These are phyloP conservation scores for Pachycephus smyrnensis DNA, from an alignment of 2,888 invertebrate genomes.

Conservation along the genomic window DNA sequence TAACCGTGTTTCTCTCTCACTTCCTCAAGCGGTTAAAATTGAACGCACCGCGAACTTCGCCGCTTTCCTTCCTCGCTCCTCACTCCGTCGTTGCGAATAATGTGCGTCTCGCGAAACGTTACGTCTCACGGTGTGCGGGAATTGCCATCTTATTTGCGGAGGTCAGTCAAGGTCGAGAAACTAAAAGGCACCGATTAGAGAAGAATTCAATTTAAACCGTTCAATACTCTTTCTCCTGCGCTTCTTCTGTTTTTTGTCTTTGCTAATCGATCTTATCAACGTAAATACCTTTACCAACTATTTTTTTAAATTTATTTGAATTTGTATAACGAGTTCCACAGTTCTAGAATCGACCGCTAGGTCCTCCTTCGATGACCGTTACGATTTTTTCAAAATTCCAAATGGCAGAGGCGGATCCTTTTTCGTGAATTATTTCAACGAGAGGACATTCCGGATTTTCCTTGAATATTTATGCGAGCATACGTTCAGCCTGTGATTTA, in stretches of 20 bases:
- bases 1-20: background rate
- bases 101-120: background rate
- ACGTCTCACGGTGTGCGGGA: background rate
- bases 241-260: background rate
- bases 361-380: background rate
- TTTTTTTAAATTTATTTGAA: background rate
- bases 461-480: background rate
- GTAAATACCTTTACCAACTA: background rate
- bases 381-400: background rate
- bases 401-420: background rate
- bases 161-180: background rate
- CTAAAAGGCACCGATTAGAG: background rate
- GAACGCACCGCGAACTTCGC: background rate
- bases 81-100: background rate
- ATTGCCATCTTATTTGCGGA: background rate
- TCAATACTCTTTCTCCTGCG: background rate
- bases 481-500: constrained; percentile 1
- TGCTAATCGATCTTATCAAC: background rate
- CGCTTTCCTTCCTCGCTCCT: background rate
- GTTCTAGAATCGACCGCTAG: background rate
- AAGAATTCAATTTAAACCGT: background rate
- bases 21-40: background rate
- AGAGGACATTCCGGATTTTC: background rate
- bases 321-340: background rate
- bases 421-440: background rate